Conservation (phyloP, 2,888 invertebrate species). For the Lepidonotus clava region DNA sequence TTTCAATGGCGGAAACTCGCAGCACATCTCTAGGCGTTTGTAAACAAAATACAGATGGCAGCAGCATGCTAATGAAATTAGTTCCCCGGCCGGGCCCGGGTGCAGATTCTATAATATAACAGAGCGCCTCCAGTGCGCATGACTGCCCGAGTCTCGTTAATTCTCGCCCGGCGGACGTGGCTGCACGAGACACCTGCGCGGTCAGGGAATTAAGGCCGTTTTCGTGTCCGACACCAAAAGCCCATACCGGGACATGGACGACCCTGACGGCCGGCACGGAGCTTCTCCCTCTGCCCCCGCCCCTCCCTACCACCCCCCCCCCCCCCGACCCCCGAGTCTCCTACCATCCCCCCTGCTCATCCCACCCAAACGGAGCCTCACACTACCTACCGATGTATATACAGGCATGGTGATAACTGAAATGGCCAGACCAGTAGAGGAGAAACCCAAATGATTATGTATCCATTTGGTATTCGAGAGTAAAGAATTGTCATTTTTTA, state of each 20-base stretch:
- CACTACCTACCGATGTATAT: too few species aligned
- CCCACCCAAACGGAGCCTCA: too few species aligned
- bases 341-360: too few species aligned
- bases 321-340: too few species aligned
- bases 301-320: too few species aligned
- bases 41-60: conserved; percentile 1
- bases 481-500: too few species aligned
- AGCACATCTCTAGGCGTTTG: conserved; percentile 10
- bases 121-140: background rate
- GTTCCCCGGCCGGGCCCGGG: background rate
- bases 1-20: background rate
- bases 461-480: too few species aligned
- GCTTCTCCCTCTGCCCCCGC: too few species aligned
- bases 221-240: conserved; percentile 19
- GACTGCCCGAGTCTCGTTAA: background rate
- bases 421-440: too few species aligned
- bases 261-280: background rate
- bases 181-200: background rate
- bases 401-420: too few species aligned
- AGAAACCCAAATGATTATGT: too few species aligned
- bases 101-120: background rate
- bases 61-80: background rate
- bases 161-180: background rate
- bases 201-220: conserved; percentile 19
- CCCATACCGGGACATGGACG: conserved; percentile 2